Percentiles rank a stretch among this genome's conserved stretches.
phyloP scores from a whole-genome alignment of 2,888 invertebrate genomes.

The Xestia xanthographa region DNA sequence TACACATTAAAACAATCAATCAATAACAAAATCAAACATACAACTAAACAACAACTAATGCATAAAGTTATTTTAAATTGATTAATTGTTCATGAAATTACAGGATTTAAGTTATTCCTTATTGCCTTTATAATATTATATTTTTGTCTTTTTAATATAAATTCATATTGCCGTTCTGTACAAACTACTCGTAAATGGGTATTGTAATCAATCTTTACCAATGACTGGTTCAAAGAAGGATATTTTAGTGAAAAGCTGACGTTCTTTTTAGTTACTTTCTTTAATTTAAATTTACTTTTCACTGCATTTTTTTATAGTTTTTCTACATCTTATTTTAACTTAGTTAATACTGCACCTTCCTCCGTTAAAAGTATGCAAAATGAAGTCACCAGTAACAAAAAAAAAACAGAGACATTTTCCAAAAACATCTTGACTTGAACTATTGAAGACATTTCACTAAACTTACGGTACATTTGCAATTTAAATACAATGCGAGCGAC shows the following conservation, averaged over 20 bases:
- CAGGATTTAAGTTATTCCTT: not conserved
- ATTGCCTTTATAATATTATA: no score
- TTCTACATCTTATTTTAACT: no score
- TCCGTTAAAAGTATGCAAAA: not conserved
- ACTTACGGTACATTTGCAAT: conserved; percentile 66
- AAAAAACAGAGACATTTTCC: conserved; percentile 16
- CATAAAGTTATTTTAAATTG: not conserved
- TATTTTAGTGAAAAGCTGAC: not conserved
- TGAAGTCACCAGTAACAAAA: conserved; percentile 3
- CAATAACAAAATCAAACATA: no score
- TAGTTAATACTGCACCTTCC: no score
- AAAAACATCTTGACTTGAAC: conserved; percentile 63
- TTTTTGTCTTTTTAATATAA: no score
- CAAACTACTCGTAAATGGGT: not conserved
- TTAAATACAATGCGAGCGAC: conserved; percentile 71
- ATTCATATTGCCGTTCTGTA: not conserved
- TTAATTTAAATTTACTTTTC: no score
- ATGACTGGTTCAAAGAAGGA: not conserved
- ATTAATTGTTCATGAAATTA: not conserved
- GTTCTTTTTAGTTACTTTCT: no score
- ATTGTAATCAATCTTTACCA: not conserved
- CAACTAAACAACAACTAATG: no score
- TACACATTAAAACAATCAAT: no score
- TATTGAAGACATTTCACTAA: conserved; percentile 64
- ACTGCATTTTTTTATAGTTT: not conserved